Conservation (phyloP, 2,113 vertebrate genomes). For the Leiothrix lutea region DNA sequence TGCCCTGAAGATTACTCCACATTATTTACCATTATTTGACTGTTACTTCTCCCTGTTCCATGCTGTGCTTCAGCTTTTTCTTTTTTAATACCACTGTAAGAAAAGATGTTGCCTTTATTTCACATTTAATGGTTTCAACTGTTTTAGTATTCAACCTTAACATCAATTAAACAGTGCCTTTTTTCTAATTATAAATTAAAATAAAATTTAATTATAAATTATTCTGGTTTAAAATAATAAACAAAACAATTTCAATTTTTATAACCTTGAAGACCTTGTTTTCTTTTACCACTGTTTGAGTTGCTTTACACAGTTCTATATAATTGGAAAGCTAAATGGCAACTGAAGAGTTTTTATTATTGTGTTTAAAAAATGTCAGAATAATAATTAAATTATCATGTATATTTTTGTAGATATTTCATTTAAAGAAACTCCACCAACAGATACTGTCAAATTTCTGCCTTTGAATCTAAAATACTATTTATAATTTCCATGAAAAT, state of each 20-base stretch:
- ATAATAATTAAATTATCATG: neutral
- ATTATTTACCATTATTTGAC: neutral
- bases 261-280: neutral
- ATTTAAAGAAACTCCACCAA: neutral
- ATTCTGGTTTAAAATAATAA: neutral
- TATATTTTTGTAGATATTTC: neutral
- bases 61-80: neutral
- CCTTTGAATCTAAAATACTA: neutral
- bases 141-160: neutral
- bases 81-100: neutral
- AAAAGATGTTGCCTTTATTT: neutral
- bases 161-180: neutral
- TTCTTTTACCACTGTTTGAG: neutral
- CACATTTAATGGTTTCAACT: neutral
- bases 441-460: neutral
- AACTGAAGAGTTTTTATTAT: neutral
- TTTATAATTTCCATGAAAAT: neutral
- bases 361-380: neutral
- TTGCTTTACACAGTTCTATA: neutral
- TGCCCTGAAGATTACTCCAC: neutral
- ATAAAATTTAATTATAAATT: neutral
- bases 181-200: neutral
- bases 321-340: neutral
- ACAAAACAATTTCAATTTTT: neutral
- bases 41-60: neutral